A percentile compares a stretch with the other conserved stretches of the same genome.
phyloP scores from a whole-genome alignment of 1,140 invertebrate species.

The Teleogryllus occipitalis region DNA sequence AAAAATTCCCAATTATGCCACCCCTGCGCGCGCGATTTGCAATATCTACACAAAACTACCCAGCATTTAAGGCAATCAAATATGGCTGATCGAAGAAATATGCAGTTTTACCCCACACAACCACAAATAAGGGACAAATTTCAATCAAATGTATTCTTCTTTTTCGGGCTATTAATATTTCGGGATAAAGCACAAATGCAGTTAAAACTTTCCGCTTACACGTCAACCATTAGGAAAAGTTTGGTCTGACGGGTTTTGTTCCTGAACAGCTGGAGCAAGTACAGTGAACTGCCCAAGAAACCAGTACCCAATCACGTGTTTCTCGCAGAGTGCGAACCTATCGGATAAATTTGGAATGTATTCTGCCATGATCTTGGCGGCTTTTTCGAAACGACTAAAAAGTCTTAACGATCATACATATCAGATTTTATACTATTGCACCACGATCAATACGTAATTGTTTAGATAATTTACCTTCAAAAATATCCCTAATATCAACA shows the following conservation, averaged over 20 bases:
- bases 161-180: background rate
- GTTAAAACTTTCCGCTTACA: background rate
- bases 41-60: background rate
- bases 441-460: too few species aligned
- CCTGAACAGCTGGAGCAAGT: background rate
- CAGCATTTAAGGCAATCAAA: background rate
- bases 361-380: too few species aligned
- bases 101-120: background rate
- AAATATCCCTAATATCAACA: too few species aligned
- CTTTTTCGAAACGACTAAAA: too few species aligned
- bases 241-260: background rate
- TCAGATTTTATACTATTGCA: too few species aligned
- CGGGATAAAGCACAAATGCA: background rate
- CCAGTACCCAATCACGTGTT: background rate
- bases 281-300: background rate
- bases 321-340: background rate
- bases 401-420: too few species aligned
- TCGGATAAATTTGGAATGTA: background rate
- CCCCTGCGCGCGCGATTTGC: background rate
- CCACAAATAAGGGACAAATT: background rate
- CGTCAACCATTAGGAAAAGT: background rate
- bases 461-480: too few species aligned
- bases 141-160: background rate
- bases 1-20: background rate
- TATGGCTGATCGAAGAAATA: background rate